Evolutionary conservation across 92 coral and sea anemone genomes (phyloP).

Genomic region (Umimayanthus kanabou): DNA sequence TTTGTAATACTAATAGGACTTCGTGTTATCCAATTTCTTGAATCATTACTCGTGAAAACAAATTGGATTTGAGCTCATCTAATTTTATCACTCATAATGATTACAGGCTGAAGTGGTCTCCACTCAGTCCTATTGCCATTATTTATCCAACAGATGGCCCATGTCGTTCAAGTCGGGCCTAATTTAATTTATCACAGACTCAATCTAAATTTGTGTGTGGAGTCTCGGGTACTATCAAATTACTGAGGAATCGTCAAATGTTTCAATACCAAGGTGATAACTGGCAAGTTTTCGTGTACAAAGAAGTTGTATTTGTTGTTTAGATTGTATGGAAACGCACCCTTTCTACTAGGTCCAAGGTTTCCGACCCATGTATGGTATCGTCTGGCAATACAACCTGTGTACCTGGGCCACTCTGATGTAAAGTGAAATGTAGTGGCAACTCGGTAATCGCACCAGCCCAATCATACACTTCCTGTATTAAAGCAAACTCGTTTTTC

Average conservation of each 20-base stretch:
- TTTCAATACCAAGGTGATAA: neutral
- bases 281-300: too few species aligned
- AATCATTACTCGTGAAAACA: too few species aligned
- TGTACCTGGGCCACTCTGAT: conserved; percentile 5
- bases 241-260: neutral
- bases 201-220: neutral
- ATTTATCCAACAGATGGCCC: neutral
- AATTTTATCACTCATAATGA: too few species aligned
- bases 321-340: neutral
- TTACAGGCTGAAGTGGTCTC: too few species aligned
- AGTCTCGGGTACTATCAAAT: neutral
- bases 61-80: too few species aligned
- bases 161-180: conserved; percentile 11
- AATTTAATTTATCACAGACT: neutral
- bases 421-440: conserved; percentile 29
- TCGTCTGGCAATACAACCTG: conserved; percentile 8
- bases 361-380: conserved; percentile 23
- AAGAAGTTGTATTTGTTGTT: neutral
- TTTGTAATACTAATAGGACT: too few species aligned
- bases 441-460: conserved; percentile 26
- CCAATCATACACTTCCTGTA: conserved; percentile 48
- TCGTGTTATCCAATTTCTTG: too few species aligned
- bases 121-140: too few species aligned
- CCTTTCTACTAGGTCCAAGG: conserved; percentile 36
- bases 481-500: conserved; percentile 10